Evolutionary conservation across 2,113 vertebrate genomes (phyloP).

Genomic region (Seriola aureovittata): DNA sequence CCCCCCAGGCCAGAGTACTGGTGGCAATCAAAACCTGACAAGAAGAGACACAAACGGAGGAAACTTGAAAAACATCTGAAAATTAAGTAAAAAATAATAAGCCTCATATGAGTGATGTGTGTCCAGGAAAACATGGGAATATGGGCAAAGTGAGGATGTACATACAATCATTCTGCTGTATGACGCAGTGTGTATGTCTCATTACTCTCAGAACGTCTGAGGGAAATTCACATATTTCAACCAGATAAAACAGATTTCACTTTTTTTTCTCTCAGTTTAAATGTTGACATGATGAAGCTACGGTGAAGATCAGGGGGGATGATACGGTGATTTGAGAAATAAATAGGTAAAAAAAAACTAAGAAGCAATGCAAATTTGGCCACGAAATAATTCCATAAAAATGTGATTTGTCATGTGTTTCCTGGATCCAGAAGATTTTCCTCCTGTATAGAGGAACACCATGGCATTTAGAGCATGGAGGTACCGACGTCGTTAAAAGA

Average conservation of each 20-base stretch:
- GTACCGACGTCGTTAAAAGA: no score
- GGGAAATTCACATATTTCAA: no score
- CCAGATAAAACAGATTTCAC: no score
- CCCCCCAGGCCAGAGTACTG: slow-evolving; percentile 98
- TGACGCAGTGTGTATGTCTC: no score
- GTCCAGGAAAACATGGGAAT: not conserved
- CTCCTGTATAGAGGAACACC: no score
- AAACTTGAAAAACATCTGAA: not conserved
- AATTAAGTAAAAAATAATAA: not conserved
- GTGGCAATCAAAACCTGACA: slow-evolving; percentile 95
- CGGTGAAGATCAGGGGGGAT: no score
- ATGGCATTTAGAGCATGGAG: not conserved
- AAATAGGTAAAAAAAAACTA: not conserved
- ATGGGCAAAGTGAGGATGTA: not conserved
- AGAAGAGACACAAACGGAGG: not conserved
- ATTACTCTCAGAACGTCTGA: no score
- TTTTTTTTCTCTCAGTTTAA: no score
- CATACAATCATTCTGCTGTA: not conserved
- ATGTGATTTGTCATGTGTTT: not conserved
- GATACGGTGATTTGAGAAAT: not conserved
- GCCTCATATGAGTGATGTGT: not conserved
- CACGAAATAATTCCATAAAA: no score
- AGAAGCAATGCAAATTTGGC: not conserved
- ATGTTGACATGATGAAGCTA: no score
- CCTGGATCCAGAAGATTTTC: not conserved